Conservation (phyloP, 2,888 invertebrate species). For the Byasa hedistus region DNA sequence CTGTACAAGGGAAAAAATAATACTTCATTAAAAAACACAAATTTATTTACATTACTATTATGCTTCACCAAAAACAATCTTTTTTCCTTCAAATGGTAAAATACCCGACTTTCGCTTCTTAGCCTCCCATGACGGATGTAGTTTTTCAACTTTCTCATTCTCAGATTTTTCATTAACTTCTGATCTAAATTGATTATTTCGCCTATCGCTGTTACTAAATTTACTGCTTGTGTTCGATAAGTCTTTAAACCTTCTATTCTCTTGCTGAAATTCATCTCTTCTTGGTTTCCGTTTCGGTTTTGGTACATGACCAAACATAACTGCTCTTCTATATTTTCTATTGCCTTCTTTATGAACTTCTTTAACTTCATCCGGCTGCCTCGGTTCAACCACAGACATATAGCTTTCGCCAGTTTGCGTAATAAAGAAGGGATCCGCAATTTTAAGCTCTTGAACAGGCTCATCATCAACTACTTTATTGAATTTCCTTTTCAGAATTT, state of each 20-base stretch:
- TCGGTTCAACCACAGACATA: constrained; percentile 67
- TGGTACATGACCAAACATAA: constrained; percentile 68
- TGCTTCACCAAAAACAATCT: constrained; percentile 68
- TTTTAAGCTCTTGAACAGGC: constrained; percentile 46
- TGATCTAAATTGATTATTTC: background rate
- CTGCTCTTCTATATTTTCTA: constrained; percentile 67
- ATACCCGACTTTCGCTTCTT: constrained; percentile 70
- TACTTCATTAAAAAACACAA: background rate
- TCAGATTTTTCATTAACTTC: constrained; percentile 33
- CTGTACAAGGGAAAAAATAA: too few species aligned
- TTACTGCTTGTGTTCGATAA: constrained; percentile 39
- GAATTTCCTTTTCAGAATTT: constrained; percentile 57
- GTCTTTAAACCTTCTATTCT: constrained; percentile 33
- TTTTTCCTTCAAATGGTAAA: constrained; percentile 72
- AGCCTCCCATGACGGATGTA: constrained; percentile 79
- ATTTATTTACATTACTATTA: constrained; percentile 16
- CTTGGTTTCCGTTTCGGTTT: constrained; percentile 50
- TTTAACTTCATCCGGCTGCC: constrained; percentile 70
- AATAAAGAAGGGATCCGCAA: constrained; percentile 72
- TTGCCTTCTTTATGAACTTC: constrained; percentile 67
- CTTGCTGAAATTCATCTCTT: constrained; percentile 39
- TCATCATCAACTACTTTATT: constrained; percentile 49
- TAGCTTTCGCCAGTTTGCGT: constrained; percentile 70
- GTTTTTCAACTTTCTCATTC: constrained; percentile 54
- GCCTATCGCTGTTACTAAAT: constrained; percentile 8